Evolutionary conservation across 2,797 vertebrate species (phyloP).

Genomic region (Cynodonichthys magdalenae): DNA sequence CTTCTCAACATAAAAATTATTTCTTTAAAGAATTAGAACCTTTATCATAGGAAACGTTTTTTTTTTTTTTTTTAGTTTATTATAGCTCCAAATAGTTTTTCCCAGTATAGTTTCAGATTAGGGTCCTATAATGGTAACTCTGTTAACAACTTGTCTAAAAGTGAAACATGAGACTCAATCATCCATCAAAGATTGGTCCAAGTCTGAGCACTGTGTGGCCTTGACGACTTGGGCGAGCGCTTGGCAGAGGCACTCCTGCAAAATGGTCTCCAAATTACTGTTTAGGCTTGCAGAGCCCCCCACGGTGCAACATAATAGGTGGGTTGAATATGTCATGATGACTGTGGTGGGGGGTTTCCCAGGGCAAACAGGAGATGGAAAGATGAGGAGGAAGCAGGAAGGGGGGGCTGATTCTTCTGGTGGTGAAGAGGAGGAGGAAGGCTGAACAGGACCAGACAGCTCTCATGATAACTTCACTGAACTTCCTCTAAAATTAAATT

Average conservation of each 20-base stretch:
- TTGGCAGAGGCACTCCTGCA: slow-evolving; percentile 42
- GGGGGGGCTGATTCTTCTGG: slow-evolving; percentile 17
- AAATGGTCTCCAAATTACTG: slow-evolving; percentile 60
- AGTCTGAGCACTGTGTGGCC: slow-evolving; percentile 26
- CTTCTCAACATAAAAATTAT: too few relatives aligned
- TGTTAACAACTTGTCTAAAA: slow-evolving; percentile 4
- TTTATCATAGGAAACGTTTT: too few relatives aligned
- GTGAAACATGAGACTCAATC: slow-evolving; percentile 3
- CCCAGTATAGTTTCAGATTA: not conserved
- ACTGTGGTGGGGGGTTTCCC: slow-evolving; percentile 66
- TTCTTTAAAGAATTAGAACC: too few relatives aligned
- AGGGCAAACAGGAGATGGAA: slow-evolving; percentile 48
- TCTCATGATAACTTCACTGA: slow-evolving; percentile 27
- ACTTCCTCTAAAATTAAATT: slow-evolving; percentile 6
- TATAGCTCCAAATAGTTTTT: too few relatives aligned
- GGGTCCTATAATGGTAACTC: not conserved
- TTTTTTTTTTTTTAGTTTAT: too few relatives aligned
- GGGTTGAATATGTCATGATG: slow-evolving; percentile 57
- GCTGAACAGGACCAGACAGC: slow-evolving; percentile 17
- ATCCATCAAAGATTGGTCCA: slow-evolving; percentile 20
- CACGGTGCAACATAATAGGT: slow-evolving; percentile 58
- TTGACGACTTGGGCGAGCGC: slow-evolving; percentile 47
- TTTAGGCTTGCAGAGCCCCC: slow-evolving; percentile 59
- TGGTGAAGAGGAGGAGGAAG: slow-evolving; percentile 10
- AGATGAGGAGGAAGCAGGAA: slow-evolving; percentile 52